Evolutionary conservation across 2,797 vertebrate genomes (phyloP).

Genomic region (Rhinophrynus dorsalis): DNA sequence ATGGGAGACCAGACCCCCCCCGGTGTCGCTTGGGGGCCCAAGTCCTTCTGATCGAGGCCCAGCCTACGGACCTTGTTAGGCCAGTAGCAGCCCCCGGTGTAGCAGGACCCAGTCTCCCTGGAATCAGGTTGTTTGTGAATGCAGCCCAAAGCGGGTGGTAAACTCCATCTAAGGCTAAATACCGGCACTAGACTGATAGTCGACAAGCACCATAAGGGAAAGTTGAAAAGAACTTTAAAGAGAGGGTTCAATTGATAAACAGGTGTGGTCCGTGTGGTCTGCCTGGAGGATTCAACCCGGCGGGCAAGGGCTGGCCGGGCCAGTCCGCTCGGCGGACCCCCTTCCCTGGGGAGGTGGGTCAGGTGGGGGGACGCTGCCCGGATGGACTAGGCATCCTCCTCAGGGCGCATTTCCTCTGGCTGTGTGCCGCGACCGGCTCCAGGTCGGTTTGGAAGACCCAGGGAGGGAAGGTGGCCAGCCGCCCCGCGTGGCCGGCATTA

Average conservation of each 20-base stretch:
- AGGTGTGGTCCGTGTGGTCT: no score
- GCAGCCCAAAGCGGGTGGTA: slow-evolving; percentile 53
- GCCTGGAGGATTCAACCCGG: no score
- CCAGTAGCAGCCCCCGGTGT: slow-evolving; percentile 36
- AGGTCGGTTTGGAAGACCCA: no score
- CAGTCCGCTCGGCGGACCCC: slow-evolving; percentile 46
- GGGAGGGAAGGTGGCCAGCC: no score
- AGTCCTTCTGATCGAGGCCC: slow-evolving; percentile 9
- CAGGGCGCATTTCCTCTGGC: no score
- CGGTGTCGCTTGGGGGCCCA: not conserved
- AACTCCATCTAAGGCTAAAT: slow-evolving; percentile 58
- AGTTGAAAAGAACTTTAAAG: slow-evolving; percentile 63
- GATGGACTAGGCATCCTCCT: no score
- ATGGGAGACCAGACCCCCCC: no score
- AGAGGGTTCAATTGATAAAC: slow-evolving; percentile 65
- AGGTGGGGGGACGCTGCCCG: not conserved
- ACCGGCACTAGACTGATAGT: slow-evolving; percentile 51
- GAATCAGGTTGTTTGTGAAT: slow-evolving; percentile 55
- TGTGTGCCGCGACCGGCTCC: slow-evolving; percentile 17
- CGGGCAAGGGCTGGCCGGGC: no score
- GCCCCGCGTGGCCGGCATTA: no score
- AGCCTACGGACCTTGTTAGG: slow-evolving; percentile 37
- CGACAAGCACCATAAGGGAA: slow-evolving; percentile 61
- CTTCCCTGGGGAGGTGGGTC: not conserved
- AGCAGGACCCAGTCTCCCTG: slow-evolving; percentile 38